Percentiles rank a stretch among this genome's conserved stretches.
phyloP scores from a whole-genome alignment of 2,888 invertebrate species.

The Pogonocherus hispidulus region DNA sequence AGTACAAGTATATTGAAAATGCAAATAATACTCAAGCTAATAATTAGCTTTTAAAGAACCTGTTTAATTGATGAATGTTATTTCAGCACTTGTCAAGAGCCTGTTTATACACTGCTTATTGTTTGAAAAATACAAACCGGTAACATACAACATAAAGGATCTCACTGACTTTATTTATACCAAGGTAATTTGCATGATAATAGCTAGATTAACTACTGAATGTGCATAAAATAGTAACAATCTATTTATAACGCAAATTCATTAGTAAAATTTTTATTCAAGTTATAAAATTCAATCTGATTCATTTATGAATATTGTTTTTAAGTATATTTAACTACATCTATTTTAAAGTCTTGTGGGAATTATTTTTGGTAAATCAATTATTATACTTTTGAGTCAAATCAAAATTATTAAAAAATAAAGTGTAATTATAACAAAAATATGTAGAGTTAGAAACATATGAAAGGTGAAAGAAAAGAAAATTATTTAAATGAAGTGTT shows the following conservation, averaged over 20 bases:
- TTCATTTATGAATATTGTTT: not conserved
- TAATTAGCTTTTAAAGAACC: conserved; percentile 1
- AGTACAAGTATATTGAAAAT: not conserved
- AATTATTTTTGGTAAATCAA: too few relatives aligned
- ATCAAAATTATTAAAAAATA: too few relatives aligned
- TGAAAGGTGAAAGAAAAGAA: too few relatives aligned
- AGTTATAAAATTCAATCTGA: not conserved
- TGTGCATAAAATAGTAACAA: not conserved
- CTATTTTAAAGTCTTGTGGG: too few relatives aligned
- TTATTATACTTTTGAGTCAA: too few relatives aligned
- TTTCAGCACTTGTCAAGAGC: conserved; percentile 2
- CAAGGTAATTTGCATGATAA: not conserved
- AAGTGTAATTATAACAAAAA: too few relatives aligned
- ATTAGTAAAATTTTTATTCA: not conserved
- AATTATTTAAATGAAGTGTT: too few relatives aligned
- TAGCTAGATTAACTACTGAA: not conserved
- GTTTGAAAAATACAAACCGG: not conserved
- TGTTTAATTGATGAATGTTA: conserved; percentile 4
- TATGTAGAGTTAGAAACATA: too few relatives aligned
- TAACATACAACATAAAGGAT: not conserved
- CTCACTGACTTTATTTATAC: not conserved
- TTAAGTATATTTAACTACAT: too few relatives aligned
- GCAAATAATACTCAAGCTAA: too few relatives aligned
- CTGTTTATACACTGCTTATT: not conserved
- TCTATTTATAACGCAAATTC: not conserved